Percentiles rank a stretch among this genome's conserved stretches.
These are phyloP conservation scores for Jacana jacana DNA, from an alignment of 2,113 vertebrate species.

Conservation along the genomic window DNA sequence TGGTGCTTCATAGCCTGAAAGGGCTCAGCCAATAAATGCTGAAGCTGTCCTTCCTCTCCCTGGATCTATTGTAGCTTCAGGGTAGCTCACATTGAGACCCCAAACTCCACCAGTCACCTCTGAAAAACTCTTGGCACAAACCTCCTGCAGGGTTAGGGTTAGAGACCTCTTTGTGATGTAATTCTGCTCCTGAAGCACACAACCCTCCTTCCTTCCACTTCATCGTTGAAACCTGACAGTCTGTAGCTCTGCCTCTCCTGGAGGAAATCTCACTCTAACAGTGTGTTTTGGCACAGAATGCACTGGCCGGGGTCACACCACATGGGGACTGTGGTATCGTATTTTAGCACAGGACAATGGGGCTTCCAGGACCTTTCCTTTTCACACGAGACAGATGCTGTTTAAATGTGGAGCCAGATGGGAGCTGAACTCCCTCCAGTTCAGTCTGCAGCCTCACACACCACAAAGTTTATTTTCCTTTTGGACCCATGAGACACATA, in stretches of 20 bases:
- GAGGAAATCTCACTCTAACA: background rate
- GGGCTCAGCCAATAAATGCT: background rate
- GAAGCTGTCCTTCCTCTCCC: background rate
- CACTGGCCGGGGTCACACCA: background rate
- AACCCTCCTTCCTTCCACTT: background rate
- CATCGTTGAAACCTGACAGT: background rate
- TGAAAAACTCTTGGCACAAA: background rate
- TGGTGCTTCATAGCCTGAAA: background rate
- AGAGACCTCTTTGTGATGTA: background rate
- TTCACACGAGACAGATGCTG: background rate
- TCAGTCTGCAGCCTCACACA: background rate
- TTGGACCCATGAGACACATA: background rate
- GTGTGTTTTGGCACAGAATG: background rate
- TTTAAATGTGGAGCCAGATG: background rate
- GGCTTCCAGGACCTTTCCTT: background rate
- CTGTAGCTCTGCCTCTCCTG: background rate
- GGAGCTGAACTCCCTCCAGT: background rate
- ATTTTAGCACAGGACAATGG: background rate
- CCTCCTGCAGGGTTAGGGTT: background rate
- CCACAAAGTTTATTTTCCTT: background rate
- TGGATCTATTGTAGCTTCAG: background rate
- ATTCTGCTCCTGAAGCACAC: background rate
- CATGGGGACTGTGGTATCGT: background rate
- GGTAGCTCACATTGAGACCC: background rate
- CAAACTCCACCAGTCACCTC: background rate